phyloP scores from a whole-genome alignment of 2,888 invertebrate species.

The Leuctra nigra region DNA sequence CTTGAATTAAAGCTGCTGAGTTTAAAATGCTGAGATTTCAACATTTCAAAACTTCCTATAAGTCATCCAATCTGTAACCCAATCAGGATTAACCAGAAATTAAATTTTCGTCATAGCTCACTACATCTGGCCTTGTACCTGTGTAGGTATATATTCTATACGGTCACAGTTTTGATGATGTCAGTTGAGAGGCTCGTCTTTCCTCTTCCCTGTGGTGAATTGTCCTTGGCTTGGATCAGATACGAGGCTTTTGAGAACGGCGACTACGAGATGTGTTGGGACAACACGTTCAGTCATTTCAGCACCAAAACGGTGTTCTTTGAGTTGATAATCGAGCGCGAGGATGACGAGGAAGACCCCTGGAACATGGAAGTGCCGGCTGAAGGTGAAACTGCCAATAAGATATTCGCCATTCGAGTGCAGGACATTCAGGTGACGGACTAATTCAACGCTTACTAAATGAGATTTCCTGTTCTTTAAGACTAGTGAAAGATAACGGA shows the following conservation, averaged over 20 bases:
- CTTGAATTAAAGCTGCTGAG: no score
- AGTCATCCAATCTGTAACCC: no score
- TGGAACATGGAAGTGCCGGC: conserved; percentile 35
- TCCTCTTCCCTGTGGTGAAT: no score
- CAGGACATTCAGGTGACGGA: conserved; percentile 40
- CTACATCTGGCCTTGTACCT: no score
- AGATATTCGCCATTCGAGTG: conserved; percentile 49
- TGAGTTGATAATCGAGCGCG: conserved; percentile 61
- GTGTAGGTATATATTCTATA: no score
- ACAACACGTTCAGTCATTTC: conserved; percentile 78
- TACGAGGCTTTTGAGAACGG: conserved; percentile 55
- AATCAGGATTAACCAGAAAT: no score
- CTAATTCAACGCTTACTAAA: neutral
- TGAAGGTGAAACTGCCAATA: conserved; percentile 43
- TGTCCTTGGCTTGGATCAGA: no score
- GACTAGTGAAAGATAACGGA: neutral
- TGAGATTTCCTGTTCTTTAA: neutral
- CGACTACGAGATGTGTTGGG: conserved; percentile 80
- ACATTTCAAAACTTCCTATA: no score
- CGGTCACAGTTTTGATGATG: no score
- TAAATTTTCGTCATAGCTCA: no score
- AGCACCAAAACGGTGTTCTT: conserved; percentile 79
- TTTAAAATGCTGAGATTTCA: no score
- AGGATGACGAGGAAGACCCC: conserved; percentile 44
- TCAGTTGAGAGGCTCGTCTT: no score